These are phyloP conservation scores for Petrolisthes manimaculis DNA, from an alignment of 2,888 invertebrate species.

Conservation along the genomic window DNA sequence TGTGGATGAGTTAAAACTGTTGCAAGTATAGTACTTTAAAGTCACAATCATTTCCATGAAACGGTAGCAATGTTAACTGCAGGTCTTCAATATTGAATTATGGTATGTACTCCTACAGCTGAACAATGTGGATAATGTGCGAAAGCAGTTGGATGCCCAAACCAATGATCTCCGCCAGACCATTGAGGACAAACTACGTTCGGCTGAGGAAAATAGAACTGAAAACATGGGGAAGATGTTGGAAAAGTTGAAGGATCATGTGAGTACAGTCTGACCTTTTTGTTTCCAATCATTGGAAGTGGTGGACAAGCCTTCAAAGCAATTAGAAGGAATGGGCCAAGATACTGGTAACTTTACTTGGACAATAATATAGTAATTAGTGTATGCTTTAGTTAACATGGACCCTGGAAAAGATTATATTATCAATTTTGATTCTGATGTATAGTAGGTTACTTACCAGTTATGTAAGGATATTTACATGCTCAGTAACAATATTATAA, in stretches of 20 bases:
- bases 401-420: not conserved
- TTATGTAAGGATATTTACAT: too few relatives aligned
- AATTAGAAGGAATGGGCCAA: not conserved
- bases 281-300: not conserved
- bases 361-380: not conserved
- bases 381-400: not conserved
- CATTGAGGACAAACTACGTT: slow-evolving; percentile 88
- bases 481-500: too few relatives aligned
- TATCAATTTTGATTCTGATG: too few relatives aligned
- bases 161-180: slow-evolving; percentile 87
- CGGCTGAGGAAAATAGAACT: slow-evolving; percentile 88
- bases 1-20: too few relatives aligned
- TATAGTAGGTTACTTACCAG: too few relatives aligned
- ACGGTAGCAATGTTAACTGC: too few relatives aligned
- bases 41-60: too few relatives aligned
- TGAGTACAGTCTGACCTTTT: slow-evolving; percentile 73
- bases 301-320: not conserved
- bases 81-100: too few relatives aligned
- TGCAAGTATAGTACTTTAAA: too few relatives aligned
- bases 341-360: not conserved
- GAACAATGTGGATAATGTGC: slow-evolving; percentile 75
- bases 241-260: slow-evolving; percentile 91
- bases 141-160: slow-evolving; percentile 86
- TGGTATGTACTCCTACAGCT: slow-evolving; percentile 42
- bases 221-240: slow-evolving; percentile 92